Evolutionary conservation across 2,888 invertebrate genomes (phyloP).

Genomic region (Nomada flava): DNA sequence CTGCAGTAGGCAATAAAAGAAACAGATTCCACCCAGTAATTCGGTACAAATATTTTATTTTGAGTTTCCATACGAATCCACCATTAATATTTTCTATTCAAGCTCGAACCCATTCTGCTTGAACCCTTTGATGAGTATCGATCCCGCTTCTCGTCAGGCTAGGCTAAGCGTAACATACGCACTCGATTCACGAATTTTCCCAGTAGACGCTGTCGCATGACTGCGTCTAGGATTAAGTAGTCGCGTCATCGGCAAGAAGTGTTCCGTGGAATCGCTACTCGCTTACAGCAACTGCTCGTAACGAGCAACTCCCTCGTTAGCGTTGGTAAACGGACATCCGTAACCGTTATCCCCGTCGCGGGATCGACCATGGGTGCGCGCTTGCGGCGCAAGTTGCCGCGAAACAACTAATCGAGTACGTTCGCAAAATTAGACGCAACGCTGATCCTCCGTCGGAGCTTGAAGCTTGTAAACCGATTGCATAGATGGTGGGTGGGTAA

Average conservation of each 20-base stretch:
- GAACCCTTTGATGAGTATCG: not conserved
- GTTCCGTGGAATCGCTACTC: constrained; percentile 26
- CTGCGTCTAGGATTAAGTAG: constrained; percentile 11
- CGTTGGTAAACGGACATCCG: constrained; percentile 55
- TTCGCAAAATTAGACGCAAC: constrained; percentile 63
- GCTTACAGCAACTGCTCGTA: constrained; percentile 37
- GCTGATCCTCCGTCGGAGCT: constrained; percentile 33
- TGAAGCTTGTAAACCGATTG: constrained; percentile 30
- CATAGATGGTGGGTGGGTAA: not conserved
- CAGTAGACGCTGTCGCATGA: not conserved
- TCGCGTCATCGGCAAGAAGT: constrained; percentile 19
- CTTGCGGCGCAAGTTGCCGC: constrained; percentile 19
- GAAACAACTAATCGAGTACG: constrained; percentile 65
- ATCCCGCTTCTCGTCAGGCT: not conserved
- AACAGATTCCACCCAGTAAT: no score
- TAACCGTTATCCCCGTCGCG: constrained; percentile 30
- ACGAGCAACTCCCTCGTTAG: constrained; percentile 62
- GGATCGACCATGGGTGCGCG: constrained; percentile 28
- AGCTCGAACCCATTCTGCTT: not conserved
- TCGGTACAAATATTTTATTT: no score
- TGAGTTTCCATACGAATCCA: no score
- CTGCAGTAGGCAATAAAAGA: no score
- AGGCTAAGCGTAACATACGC: not conserved
- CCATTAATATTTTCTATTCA: not conserved
- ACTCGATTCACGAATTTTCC: not conserved